Evolutionary conservation across 2,113 vertebrate species (phyloP), one percentile per base, ranked within the genome.

Genomic region (Rhizomys pruinosus): DNA sequence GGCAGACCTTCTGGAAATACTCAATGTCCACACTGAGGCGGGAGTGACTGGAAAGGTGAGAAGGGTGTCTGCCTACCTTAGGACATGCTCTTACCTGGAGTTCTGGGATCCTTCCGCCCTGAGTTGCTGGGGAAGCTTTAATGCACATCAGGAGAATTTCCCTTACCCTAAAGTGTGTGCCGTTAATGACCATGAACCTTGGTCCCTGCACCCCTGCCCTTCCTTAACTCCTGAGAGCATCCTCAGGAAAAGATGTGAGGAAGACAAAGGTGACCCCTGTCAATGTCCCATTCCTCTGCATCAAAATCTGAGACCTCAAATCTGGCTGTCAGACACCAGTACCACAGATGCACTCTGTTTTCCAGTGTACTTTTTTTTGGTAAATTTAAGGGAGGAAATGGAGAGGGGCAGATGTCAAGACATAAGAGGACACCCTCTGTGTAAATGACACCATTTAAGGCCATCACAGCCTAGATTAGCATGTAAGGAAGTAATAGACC

Each of bases 391-490:
- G 61, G 16, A 29, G 1, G 2, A 55, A 63, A 72, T 25, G 22
- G 9, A 1, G 7, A 12, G 22, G 19, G 3, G 27, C 47, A 64
- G 44, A 20, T 57, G 23, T 25, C 22, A 22, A 80, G 39, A 39
- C 29, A 22, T 57, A 29, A 87, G 29, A 84, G 20, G 66, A 66
- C 19, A 19, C 86, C 47, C 7, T 69, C 81, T 32, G 79, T 47
- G 91, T 52, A 88, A 95, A 90, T 8, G 47, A 78, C 1, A 44
- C 29, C n/a, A 85, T 95, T 85, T 87, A 76, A 77, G 59, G 19
- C 11, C 59, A 73, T 79, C 42, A 39, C 7, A 66, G 84, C 44
- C 76, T 32, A 34, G 8, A 71, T 37, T 10, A 61, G 64, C 32
- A 71, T 44, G 1, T 34, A 42, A 84, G 66, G 37, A 78, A 81